Conservation (phyloP, 2,888 invertebrate species). For the Bugulina stolonifera region DNA sequence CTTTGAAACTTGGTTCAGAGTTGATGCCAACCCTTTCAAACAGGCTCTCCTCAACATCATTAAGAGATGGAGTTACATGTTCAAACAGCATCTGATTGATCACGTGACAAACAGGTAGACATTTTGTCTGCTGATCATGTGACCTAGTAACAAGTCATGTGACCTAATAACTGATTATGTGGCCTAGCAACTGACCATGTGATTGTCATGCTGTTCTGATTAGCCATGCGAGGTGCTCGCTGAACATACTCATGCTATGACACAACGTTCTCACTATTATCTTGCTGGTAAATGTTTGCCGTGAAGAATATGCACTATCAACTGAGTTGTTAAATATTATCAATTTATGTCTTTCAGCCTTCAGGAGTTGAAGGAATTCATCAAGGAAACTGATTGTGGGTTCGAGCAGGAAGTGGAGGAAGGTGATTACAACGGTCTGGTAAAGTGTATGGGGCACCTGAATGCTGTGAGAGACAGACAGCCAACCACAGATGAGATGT, state of each 20-base stretch:
- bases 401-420: conserved; percentile 71
- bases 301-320: too few species aligned
- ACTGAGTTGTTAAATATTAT: too few species aligned
- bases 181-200: too few species aligned
- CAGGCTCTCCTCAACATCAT: conserved; percentile 83
- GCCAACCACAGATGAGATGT: conserved; percentile 85
- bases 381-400: conserved; percentile 83
- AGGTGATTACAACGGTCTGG: conserved; percentile 81
- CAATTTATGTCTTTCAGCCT: conserved; percentile 60
- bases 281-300: too few species aligned
- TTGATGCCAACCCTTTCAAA: conserved; percentile 85
- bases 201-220: too few species aligned
- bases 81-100: conserved; percentile 85
- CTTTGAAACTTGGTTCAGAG: conserved; percentile 84
- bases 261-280: too few species aligned
- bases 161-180: too few species aligned
- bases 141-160: too few species aligned
- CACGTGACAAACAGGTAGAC: conserved; percentile 69
- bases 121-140: background rate
- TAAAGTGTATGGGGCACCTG: conserved; percentile 86
- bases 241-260: too few species aligned
- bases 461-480: conserved; percentile 87
- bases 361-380: conserved; percentile 77
- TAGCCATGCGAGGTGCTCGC: too few species aligned
- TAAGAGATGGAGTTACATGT: conserved; percentile 92